Evolutionary conservation across 2,797 vertebrate genomes (phyloP), one percentile per base, ranked within the genome.

Genomic region (Chelonia mydas): DNA sequence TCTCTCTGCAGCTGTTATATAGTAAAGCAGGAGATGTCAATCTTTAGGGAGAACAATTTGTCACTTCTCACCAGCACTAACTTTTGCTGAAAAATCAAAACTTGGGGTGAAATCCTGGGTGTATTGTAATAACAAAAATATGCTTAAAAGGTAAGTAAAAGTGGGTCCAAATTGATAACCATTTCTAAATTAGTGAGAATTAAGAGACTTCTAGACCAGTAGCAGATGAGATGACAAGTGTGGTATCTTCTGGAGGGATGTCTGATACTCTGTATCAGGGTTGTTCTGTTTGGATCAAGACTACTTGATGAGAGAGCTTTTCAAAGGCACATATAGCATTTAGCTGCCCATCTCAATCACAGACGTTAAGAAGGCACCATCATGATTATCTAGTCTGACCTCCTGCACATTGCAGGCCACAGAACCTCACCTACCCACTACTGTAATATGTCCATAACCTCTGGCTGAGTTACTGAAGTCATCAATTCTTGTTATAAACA

Each of bases 111-210:
- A 86, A 77, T 88, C 61, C 82, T 88, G 0, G 0, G 61, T 80
- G 23, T 0, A 0, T n/a, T 88, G 51, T 37, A 15, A n/a, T 68
- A 74, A 12, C 76, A 12, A 45, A 76, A 68, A 83, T 51, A 45
- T 13, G n/a, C 27, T 65, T 87, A 10, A 82, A 65, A 19, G 37
- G 54, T 50, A 33, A 1, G 0, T 21, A 49, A 33, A 53, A 76
- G 21, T 81, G 59, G 6, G 7, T 55, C 68, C 55, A 7, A 41
- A 19, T 81, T 33, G 19, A 12, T 41, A 7, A 10, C 11, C 0
- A 0, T 79, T 45, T 87, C 33, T 79, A 31, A 2, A 61, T 27
- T 0, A 0, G 61, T 6, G 76, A 57, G 21, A 76, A 86, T 78
- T 50, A 55, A 72, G 84, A 37, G 11, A 41, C 41, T 45, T 41